Evolutionary conservation across 2,888 invertebrate species (phyloP).

Genomic region (Chrysotoxum bicinctum): DNA sequence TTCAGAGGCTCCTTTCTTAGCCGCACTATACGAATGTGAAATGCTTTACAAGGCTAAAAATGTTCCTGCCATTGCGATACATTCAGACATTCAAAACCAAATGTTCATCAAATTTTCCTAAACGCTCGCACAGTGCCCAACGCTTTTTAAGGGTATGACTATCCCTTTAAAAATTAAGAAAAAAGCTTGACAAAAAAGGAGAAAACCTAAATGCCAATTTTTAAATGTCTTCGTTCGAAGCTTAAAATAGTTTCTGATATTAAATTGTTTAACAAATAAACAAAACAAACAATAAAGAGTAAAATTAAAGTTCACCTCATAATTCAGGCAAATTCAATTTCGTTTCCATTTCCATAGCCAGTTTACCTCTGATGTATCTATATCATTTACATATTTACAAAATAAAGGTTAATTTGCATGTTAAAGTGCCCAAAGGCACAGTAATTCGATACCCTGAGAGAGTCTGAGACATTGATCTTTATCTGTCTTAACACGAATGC

Average conservation of each 20-base stretch:
- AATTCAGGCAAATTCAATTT: conserved; percentile 44
- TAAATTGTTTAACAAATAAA: background rate
- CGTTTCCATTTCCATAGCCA: conserved; percentile 3
- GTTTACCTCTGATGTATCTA: background rate
- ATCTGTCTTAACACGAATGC: conserved; percentile 6
- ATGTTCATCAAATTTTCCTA: too few species aligned
- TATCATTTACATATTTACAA: conserved; percentile 56
- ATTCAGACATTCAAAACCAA: too few species aligned
- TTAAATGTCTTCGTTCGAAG: background rate
- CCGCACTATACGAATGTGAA: too few species aligned
- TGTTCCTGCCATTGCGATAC: too few species aligned
- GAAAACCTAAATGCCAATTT: too few species aligned
- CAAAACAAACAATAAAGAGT: background rate
- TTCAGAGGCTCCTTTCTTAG: too few species aligned
- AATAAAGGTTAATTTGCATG: conserved; percentile 60
- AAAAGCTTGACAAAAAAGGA: too few species aligned
- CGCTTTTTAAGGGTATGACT: too few species aligned
- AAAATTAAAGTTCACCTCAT: conserved; percentile 3
- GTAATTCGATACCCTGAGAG: conserved; percentile 42
- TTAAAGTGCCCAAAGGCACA: conserved; percentile 41
- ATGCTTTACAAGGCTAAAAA: too few species aligned
- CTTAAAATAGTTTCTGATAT: background rate
- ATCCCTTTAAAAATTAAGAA: too few species aligned
- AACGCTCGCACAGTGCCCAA: too few species aligned
- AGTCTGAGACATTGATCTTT: conserved; percentile 30